Percentiles rank a stretch among this genome's conserved stretches.
These are phyloP conservation scores for Limnothrissa miodon DNA, from an alignment of 2,113 vertebrate species.

Conservation along the genomic window DNA sequence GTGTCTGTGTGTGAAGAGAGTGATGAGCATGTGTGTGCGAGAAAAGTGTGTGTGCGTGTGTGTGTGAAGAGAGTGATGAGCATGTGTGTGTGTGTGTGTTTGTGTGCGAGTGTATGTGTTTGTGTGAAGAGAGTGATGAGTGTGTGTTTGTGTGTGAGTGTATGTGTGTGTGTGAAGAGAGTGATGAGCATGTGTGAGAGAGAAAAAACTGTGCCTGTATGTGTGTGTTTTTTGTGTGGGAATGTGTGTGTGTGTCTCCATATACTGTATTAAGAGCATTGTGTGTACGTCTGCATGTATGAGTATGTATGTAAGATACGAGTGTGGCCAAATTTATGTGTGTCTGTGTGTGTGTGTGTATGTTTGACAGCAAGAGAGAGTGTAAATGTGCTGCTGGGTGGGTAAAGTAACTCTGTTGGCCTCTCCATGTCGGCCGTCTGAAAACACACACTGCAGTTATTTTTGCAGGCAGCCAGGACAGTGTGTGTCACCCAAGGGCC, in stretches of 20 bases:
- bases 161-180: neutral
- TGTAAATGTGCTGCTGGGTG: neutral
- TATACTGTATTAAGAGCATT: neutral
- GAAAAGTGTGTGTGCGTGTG: neutral
- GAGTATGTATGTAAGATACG: neutral
- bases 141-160: neutral
- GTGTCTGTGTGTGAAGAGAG: neutral
- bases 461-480: neutral
- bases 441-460: neutral
- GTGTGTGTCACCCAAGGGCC: neutral
- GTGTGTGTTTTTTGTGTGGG: neutral
- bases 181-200: no score
- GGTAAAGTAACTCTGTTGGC: neutral
- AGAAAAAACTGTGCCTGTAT: no score
- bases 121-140: neutral
- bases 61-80: no score
- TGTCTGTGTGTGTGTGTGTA: neutral
- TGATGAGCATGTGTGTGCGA: neutral
- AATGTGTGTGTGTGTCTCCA: neutral
- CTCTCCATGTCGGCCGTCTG: neutral
- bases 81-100: neutral
- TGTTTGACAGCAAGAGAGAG: no score
- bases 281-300: neutral
- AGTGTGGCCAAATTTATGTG: neutral
- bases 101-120: neutral